Evolutionary conservation across 2,113 vertebrate species (phyloP).

Genomic region (Sprattus sprattus): DNA sequence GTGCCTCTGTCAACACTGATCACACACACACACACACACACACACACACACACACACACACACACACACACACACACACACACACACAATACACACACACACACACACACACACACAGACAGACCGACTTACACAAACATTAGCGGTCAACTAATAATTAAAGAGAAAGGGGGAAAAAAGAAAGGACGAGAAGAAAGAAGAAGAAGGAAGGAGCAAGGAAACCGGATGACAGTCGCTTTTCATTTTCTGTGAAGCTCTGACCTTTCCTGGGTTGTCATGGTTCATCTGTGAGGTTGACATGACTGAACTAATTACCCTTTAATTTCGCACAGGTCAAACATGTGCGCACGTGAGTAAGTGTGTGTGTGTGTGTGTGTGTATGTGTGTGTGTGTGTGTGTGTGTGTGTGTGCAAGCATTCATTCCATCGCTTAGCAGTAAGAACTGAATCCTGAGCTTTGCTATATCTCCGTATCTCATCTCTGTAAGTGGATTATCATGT

Average conservation of each 20-base stretch:
- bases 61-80: neutral
- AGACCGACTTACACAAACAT: neutral
- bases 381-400: slow-evolving; percentile 25
- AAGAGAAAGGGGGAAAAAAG: neutral
- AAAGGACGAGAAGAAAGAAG: neutral
- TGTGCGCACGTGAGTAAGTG: slow-evolving; percentile 4
- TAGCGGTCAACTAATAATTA: neutral
- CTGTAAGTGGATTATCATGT: neutral
- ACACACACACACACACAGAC: neutral
- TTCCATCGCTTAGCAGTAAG: slow-evolving; percentile 43
- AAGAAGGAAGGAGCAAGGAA: neutral
- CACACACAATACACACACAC: neutral
- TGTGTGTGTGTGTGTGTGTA: slow-evolving; percentile 20
- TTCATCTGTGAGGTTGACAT: neutral
- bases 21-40: neutral
- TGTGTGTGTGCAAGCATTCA: slow-evolving; percentile 9
- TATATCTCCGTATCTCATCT: neutral
- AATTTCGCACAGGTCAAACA: slow-evolving; percentile 6
- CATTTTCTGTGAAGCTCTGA: neutral
- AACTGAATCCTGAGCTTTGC: slow-evolving; percentile 25
- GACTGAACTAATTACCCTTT: slow-evolving; percentile 16
- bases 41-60: neutral
- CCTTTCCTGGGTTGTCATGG: slow-evolving; percentile 7
- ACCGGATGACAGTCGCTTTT: neutral
- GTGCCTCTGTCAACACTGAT: neutral